A percentile compares a stretch with the other conserved stretches of the same genome.
Conservation (phyloP, 2,113 vertebrate species). For the Esox niger region DNA sequence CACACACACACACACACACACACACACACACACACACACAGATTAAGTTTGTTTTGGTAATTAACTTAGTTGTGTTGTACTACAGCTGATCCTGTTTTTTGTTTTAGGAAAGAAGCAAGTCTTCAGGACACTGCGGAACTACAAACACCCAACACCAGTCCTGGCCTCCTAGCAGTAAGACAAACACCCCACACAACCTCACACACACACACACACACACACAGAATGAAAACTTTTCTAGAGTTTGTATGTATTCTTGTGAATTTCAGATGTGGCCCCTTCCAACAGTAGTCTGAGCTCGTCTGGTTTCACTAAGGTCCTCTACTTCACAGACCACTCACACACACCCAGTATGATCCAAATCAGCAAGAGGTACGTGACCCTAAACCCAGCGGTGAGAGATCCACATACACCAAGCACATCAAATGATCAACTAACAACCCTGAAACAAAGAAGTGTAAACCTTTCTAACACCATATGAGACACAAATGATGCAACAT, state of each 20-base stretch:
- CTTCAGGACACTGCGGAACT: conserved; percentile 76
- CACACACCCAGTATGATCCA: conserved; percentile 95
- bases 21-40: neutral
- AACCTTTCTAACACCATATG: no score
- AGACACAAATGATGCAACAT: no score
- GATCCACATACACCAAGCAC: no score
- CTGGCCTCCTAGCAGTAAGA: conserved; percentile 87
- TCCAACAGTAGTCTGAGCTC: conserved; percentile 80
- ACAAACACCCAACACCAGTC: conserved; percentile 76
- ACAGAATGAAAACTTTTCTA: conserved; percentile 67
- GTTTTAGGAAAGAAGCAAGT: conserved; percentile 79
- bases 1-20: neutral
- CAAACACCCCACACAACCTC: neutral
- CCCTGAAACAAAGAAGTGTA: no score
- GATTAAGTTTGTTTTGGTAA: no score
- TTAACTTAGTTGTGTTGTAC: no score
- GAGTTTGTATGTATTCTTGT: neutral
- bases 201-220: conserved; percentile 29
- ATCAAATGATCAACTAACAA: no score
- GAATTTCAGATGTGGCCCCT: conserved; percentile 78
- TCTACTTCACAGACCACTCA: conserved; percentile 94
- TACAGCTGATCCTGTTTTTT: neutral
- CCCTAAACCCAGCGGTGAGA: no score
- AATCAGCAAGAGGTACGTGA: conserved; percentile 90
- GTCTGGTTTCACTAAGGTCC: conserved; percentile 88